These are phyloP conservation scores for Hesperia comma DNA, from an alignment of 2,888 invertebrate genomes.

Conservation along the genomic window DNA sequence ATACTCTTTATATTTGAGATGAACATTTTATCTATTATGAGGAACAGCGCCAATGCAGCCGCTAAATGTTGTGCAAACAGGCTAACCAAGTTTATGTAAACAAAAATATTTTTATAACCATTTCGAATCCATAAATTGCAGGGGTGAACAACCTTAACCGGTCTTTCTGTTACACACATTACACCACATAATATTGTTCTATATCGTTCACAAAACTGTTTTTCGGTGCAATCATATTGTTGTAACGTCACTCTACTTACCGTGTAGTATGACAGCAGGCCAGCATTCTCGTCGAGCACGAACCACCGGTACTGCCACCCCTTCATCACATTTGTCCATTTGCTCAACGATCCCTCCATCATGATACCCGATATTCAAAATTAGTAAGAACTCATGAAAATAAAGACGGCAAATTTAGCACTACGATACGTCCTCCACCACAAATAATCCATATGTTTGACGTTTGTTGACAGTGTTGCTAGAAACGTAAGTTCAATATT, in stretches of 20 bases:
- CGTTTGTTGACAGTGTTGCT: constrained; percentile 55
- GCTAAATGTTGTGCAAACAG: constrained; percentile 28
- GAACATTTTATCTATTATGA: too few relatives aligned
- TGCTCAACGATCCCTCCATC: constrained; percentile 97
- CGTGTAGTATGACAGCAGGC: constrained; percentile 98
- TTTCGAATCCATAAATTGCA: constrained; percentile 16
- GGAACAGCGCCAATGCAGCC: neutral
- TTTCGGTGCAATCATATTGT: constrained; percentile 41
- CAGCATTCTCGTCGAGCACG: constrained; percentile 98
- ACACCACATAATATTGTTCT: neutral
- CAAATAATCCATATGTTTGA: constrained; percentile 78
- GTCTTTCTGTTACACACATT: neutral
- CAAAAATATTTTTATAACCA: constrained; percentile 32
- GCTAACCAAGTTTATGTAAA: constrained; percentile 30
- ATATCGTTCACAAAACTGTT: constrained; percentile 26
- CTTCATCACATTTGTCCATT: constrained; percentile 99
- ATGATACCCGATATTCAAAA: constrained; percentile 68
- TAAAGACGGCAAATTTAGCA: constrained; percentile 71
- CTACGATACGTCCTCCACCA: constrained; percentile 64
- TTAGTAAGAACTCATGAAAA: constrained; percentile 67
- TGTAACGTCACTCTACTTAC: constrained; percentile 86
- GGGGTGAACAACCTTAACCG: neutral
- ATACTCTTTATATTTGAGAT: too few relatives aligned
- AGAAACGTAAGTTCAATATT: constrained; percentile 27
- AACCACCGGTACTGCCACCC: constrained; percentile 99